Conservation (phyloP, 2,888 invertebrate species). For the Phlogophora meticulosa region DNA sequence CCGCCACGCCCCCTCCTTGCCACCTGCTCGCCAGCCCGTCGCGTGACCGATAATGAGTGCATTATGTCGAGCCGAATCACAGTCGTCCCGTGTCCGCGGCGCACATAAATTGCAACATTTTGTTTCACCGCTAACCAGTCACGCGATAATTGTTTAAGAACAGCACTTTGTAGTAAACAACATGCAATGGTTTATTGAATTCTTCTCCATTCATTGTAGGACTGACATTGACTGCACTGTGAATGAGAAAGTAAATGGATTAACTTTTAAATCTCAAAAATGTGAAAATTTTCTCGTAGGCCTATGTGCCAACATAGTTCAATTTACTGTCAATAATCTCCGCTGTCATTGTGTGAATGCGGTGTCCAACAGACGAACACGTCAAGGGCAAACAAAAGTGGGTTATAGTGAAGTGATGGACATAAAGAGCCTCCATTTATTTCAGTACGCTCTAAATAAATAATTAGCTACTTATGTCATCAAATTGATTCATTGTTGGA, state of each 20-base stretch:
- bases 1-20: too few relatives aligned
- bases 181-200: slow-evolving; percentile 28
- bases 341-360: not conserved
- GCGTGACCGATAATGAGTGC: slow-evolving; percentile 62
- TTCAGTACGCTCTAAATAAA: slow-evolving; percentile 23
- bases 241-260: slow-evolving; percentile 2
- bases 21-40: slow-evolving; percentile 28
- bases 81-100: slow-evolving; percentile 38
- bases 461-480: slow-evolving; percentile 7
- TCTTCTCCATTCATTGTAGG: slow-evolving; percentile 25
- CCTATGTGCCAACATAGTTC: too few relatives aligned
- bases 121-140: slow-evolving; percentile 25
- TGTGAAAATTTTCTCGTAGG: not conserved
- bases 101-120: slow-evolving; percentile 44
- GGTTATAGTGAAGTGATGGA: not conserved
- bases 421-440: slow-evolving; percentile 7
- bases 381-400: not conserved
- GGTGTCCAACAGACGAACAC: not conserved
- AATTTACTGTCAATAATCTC: not conserved
- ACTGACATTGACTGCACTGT: slow-evolving; percentile 14
- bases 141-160: slow-evolving; percentile 31
- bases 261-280: not conserved
- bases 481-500: slow-evolving; percentile 26
- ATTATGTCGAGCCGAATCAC: slow-evolving; percentile 60
- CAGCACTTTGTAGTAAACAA: slow-evolving; percentile 5